Base-by-base conservation (phyloP, 1,140 invertebrate species). In the Archivesica marissinica region DNA sequence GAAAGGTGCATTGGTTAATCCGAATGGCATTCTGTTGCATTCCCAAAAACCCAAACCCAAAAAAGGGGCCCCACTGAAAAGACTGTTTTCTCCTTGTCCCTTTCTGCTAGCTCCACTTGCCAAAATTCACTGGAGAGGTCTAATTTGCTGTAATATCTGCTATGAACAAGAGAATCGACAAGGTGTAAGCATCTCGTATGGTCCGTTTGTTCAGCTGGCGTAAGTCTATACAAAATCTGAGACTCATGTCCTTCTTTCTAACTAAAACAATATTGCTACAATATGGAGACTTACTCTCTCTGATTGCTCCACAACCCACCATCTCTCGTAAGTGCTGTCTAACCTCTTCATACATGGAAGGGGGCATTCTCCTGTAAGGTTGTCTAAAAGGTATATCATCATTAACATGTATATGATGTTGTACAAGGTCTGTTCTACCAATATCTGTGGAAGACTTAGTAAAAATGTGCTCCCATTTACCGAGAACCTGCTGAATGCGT, bases 1-100 rank as follows among this genome's bases (percentile, higher is more conserved):
- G 41, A 28, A 70, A 81, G 78, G 64, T 3, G 44, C 59, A 38
- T 81, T 81, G n/a, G n/a, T 68, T 0, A 52, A 33, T n/a, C 64
- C 61, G 25, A 81, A 70, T 33, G 0, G 15, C 78, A 81, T 81
- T 9, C 59, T 7, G n/a, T 70, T 70, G 13, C 61, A 68, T 38
- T 81, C 61, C 35, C 23, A 81, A 50, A 56, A 68, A 25, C 78
- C 64, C 20, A 64, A 35, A 35, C 13, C 7, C n/a, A n/a, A n/a
- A n/a, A n/a, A 23, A 54, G 41, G 3, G 4, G 4, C 15, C 41
- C 30, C 17, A 38, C 61, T 0, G 39, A 50, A 70, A 81, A 81
- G 15, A 61, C 77, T 15, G 77, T 80, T 50, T 81, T 80, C 30
- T 64, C 0, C 41, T 80, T 80, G 44, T 66, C 77, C 23, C 33